Evolutionary conservation across 2,797 vertebrate species (phyloP), one percentile per base, ranked within the genome.

Genomic region (Mus caroli): DNA sequence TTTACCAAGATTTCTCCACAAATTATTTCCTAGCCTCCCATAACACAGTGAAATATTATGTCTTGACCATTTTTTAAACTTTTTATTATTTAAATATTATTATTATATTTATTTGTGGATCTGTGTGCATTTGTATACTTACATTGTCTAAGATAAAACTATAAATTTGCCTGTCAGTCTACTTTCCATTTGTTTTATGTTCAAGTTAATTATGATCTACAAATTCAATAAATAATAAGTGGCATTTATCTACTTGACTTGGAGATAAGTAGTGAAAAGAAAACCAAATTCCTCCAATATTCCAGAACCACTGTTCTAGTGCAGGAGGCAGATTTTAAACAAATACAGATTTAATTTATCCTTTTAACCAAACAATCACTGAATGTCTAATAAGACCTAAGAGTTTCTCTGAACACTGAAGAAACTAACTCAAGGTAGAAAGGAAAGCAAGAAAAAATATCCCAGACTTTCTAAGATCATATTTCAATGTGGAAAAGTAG

Each of bases 201-300:
- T 77, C 26, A 88, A 86, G 24, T 50, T 77, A 85, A 64, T 86
- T 88, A 3, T 64, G 2, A 85, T 73, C 67, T 26, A 77, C n/a
- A 91, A 11, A 77, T 83, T 92, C 43, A 58, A 58, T 58, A 82
- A 91, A 64, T 64, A 91, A 88, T 40, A 64, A 40, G 79, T 50
- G 60, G n/a, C 37, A 64, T 93, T 89, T 88, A 77, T 24, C n/a
- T 71, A 22, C 26, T 52, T 34, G 17, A 88, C 15, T 60, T 73
- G 20, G 37, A 77, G 24, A 71, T 67, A 89, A 75, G 19, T 20
- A 75, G 37, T 58, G 37, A n/a, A 83, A 87, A 56, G 6, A 31
- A 91, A 90, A 79, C 24, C 11, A 1, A 62, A 67, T 20, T 15
- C 3, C 0, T 0, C 9, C 22, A 43, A 34, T 1, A 9, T 13